Conservation (phyloP, 1,140 invertebrate species). For the Batillaria attramentaria region DNA sequence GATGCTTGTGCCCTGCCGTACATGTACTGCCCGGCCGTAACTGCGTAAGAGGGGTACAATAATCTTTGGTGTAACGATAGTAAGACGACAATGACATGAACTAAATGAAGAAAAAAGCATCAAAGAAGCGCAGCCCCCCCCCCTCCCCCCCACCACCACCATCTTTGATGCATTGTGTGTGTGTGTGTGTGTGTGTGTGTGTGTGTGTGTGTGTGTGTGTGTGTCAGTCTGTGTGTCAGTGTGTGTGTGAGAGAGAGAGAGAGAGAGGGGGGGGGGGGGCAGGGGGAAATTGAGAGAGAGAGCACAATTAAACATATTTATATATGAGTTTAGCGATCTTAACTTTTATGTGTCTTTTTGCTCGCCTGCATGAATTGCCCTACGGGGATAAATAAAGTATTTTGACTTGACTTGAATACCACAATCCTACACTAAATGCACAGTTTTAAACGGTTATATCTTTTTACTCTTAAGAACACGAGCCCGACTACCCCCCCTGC, state of each 20-base stretch:
- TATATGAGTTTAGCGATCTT: too few species aligned
- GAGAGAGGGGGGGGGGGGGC: background rate
- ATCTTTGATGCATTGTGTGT: background rate
- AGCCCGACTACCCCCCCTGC: too few species aligned
- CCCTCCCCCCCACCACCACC: background rate
- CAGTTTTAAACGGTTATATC: too few species aligned
- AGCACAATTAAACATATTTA: too few species aligned
- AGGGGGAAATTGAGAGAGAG: conserved; percentile 68
- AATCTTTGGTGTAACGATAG: background rate
- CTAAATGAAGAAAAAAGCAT: background rate
- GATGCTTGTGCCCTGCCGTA: background rate
- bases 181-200: conserved; percentile 1
- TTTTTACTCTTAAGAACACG: too few species aligned
- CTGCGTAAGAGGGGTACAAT: background rate
- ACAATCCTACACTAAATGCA: too few species aligned
- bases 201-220: conserved; percentile 5
- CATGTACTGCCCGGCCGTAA: background rate
- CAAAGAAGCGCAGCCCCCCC: background rate
- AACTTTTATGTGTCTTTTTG: too few species aligned
- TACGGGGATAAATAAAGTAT: background rate
- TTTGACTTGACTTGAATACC: too few species aligned
- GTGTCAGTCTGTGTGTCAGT: conserved; percentile 84
- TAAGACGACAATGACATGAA: background rate
- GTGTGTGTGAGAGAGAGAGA: conserved; percentile 78
- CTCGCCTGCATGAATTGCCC: conserved; percentile 74